These are phyloP conservation scores for Amiota mariae DNA, from an alignment of 2,888 invertebrate genomes.

Conservation along the genomic window DNA sequence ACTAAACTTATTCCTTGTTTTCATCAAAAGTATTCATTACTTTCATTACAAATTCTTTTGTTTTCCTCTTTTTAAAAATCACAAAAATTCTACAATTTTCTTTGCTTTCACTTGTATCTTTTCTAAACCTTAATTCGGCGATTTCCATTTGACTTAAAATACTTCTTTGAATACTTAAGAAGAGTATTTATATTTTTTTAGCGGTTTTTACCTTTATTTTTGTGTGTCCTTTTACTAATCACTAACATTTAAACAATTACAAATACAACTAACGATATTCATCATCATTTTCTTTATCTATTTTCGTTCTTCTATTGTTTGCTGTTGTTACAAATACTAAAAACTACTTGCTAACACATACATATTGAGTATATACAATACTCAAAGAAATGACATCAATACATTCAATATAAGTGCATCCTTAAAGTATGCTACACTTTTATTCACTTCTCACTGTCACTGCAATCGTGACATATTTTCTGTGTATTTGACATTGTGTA, in stretches of 20 bases:
- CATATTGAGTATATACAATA: not conserved
- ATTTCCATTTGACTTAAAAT: no score
- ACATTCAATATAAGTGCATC: no score
- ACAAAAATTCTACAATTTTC: conserved; percentile 1
- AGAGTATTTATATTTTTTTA: no score
- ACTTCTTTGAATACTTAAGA: no score
- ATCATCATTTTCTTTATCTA: not conserved
- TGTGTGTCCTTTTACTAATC: not conserved
- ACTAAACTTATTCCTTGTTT: no score
- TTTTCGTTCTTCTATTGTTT: not conserved
- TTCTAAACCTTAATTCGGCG: not conserved
- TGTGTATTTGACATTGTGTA: no score
- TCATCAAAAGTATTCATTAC: no score
- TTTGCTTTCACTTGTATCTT: not conserved
- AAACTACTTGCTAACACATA: conserved; percentile 8
- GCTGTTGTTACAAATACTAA: not conserved
- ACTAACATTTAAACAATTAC: conserved; percentile 41
- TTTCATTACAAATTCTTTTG: no score
- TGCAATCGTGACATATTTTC: no score
- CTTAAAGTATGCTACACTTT: no score
- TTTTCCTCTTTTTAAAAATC: not conserved
- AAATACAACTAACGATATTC: conserved; percentile 49
- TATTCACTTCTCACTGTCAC: no score
- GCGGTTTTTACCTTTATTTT: not conserved
- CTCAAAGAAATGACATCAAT: no score